A percentile compares a stretch with the other conserved stretches of the same genome.
These are phyloP conservation scores for Miltochrista miniata DNA, from an alignment of 2,888 invertebrate genomes.

Conservation along the genomic window DNA sequence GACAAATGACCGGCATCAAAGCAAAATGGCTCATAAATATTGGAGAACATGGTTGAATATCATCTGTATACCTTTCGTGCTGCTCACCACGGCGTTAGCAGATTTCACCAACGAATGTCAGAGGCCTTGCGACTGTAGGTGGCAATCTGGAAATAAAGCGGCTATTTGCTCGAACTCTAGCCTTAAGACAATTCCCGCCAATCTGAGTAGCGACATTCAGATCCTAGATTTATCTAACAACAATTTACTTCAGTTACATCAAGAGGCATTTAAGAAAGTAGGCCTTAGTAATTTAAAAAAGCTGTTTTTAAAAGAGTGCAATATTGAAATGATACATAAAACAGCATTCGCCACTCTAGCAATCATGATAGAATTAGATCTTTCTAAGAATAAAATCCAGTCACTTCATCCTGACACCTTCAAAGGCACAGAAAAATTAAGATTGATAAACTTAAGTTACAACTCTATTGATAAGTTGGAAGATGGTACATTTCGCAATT, in stretches of 20 bases:
- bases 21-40: slow-evolving; percentile 79
- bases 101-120: slow-evolving; percentile 86
- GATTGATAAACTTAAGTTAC: slow-evolving; percentile 89
- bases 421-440: slow-evolving; percentile 87
- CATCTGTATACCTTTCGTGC: slow-evolving; percentile 58
- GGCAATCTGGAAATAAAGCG: slow-evolving; percentile 93
- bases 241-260: slow-evolving; percentile 84
- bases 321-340: slow-evolving; percentile 87
- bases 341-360: slow-evolving; percentile 89
- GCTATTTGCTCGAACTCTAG: slow-evolving; percentile 90
- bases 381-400: slow-evolving; percentile 89
- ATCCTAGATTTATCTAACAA: slow-evolving; percentile 90
- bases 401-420: slow-evolving; percentile 89
- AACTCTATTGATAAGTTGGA: slow-evolving; percentile 90
- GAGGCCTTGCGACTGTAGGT: slow-evolving; percentile 90
- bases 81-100: slow-evolving; percentile 66
- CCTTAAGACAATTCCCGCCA: slow-evolving; percentile 87
- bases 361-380: slow-evolving; percentile 92
- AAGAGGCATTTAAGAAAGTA: slow-evolving; percentile 87
- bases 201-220: slow-evolving; percentile 89
- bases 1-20: slow-evolving; percentile 74
- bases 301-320: slow-evolving; percentile 89
- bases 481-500: slow-evolving; percentile 89
- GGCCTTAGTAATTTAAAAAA: slow-evolving; percentile 92
- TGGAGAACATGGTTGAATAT: slow-evolving; percentile 78